phyloP scores from a whole-genome alignment of 2,888 invertebrate species.

The Agrochola macilenta region DNA sequence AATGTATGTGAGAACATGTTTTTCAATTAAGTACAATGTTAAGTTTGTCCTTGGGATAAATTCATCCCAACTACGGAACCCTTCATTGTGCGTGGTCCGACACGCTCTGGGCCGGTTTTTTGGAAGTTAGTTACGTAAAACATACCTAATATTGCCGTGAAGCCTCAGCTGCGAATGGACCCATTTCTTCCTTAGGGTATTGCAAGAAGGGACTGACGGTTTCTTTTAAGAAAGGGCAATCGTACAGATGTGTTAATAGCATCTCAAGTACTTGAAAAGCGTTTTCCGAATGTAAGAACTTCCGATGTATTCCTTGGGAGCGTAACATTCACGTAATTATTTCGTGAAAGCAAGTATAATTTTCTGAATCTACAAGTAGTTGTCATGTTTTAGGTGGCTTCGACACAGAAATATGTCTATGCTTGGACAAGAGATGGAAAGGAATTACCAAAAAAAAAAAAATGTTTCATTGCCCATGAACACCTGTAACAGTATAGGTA shows the following conservation, averaged over 20 bases:
- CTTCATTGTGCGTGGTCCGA: too few relatives aligned
- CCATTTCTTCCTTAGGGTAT: conserved; percentile 37
- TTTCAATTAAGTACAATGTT: too few relatives aligned
- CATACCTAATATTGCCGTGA: neutral
- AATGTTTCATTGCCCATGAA: neutral
- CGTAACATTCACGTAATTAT: conserved; percentile 10
- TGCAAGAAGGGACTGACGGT: conserved; percentile 38
- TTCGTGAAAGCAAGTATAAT: neutral
- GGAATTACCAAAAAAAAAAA: too few relatives aligned
- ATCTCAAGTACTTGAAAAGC: conserved; percentile 38
- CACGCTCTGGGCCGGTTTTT: neutral
- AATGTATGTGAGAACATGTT: too few relatives aligned
- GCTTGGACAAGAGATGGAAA: too few relatives aligned
- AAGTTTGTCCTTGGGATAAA: too few relatives aligned
- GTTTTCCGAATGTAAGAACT: conserved; percentile 35
- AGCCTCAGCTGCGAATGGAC: conserved; percentile 40
- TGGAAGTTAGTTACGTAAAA: conserved; percentile 17
- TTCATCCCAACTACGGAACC: too few relatives aligned
- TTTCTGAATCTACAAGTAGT: conserved; percentile 1
- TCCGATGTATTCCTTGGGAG: conserved; percentile 18
- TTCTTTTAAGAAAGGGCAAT: conserved; percentile 29
- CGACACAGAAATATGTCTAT: neutral
- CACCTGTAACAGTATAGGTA: neutral
- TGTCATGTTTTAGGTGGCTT: neutral
- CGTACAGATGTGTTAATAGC: conserved; percentile 33